Evolutionary conservation across 2,888 invertebrate genomes (phyloP), one percentile per base, ranked within the genome.

Genomic region (Caenorhabditis sp.): DNA sequence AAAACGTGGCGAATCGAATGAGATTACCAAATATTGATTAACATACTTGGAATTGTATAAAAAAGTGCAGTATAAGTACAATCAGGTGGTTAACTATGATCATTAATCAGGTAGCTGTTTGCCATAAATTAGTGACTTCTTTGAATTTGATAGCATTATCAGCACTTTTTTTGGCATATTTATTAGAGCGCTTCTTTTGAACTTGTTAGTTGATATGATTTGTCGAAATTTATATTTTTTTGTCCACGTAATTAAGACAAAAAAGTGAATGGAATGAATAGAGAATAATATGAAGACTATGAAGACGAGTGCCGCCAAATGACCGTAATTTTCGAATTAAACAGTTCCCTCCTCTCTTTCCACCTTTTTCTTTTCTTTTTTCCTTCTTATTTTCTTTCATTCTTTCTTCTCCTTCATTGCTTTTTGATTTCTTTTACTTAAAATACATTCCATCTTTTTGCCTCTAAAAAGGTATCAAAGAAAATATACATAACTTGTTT

Each of bases 241-340:
- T 10, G 10, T 60, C 6, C 37, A 17, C 19, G 37, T 23, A 53
- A 50, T 27, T 31, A 17, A 64, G 24, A 3, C n/a, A 43, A 17
- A 17, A 23, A 36, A 49, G 43, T 14, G 31, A 26, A 5, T 1
- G 2, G 1, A 6, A n/a, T 19, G 54, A 57, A 58, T 8, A 26
- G 21, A 21, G n/a, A 50, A 43, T 5, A 43, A 43, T 43, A 43
- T 43, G 14, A 27, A 70, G 58, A 70, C 65, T 58, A 70, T 65
- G 26, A 65, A 53, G 23, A 58, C 69, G 58, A 70, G 43, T 43
- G 66, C 54, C 71, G 66, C 66, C 64, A 72, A 72, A 72, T 72
- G 72, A 72, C 72, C 72, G 72, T 72, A 72, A 72, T 72, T 72
- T 72, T 65, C 72, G 67, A 72, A 67, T 72, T 72, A 72, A 72